A percentile compares a stretch with the other conserved stretches of the same genome.
Evolutionary conservation across 1,140 invertebrate species (phyloP).

Genomic region (Atta colombica): DNA sequence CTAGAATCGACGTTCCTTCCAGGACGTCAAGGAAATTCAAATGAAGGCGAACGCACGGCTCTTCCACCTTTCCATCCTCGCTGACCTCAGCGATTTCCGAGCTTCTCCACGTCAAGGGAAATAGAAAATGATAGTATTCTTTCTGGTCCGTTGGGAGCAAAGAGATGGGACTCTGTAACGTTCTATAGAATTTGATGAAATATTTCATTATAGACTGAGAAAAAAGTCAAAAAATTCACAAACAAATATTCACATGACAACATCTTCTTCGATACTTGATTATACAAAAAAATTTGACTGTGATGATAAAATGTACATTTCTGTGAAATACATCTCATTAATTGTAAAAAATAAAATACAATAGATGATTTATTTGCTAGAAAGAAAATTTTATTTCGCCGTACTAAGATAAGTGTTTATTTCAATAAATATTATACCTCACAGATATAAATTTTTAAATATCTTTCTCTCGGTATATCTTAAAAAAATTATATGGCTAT

Average conservation of each 20-base stretch:
- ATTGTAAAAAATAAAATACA: too few species aligned
- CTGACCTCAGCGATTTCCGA: conserved; percentile 34
- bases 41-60: conserved; percentile 7
- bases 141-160: background rate
- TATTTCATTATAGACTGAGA: background rate
- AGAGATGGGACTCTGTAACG: background rate
- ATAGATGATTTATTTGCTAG: too few species aligned
- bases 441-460: too few species aligned
- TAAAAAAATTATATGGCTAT: background rate
- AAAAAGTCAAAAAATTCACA: too few species aligned
- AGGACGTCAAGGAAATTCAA: conserved; percentile 2
- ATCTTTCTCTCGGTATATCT: background rate
- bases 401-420: too few species aligned
- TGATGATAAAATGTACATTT: too few species aligned
- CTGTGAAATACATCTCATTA: too few species aligned
- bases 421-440: too few species aligned
- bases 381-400: too few species aligned
- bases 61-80: background rate
- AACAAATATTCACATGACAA: too few species aligned
- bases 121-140: conserved; percentile 31
- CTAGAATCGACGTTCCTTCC: conserved; percentile 31
- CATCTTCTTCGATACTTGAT: too few species aligned
- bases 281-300: too few species aligned
- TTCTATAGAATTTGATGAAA: background rate
- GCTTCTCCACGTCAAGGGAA: background rate